phyloP scores from a whole-genome alignment of 2,888 invertebrate species.

The Marronus borbonicus region DNA sequence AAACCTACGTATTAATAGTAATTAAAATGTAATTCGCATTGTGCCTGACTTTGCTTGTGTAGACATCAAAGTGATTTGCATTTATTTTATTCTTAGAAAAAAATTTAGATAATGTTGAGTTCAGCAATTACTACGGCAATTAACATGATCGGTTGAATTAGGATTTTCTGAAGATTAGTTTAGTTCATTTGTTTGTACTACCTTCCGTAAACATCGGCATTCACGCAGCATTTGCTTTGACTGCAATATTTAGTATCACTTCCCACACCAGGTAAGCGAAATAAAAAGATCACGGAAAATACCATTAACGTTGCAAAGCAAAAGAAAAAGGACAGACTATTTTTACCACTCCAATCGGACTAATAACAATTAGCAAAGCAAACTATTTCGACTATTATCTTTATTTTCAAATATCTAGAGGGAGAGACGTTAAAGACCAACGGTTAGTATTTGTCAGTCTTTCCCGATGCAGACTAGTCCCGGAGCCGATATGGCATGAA shows the following conservation, averaged over 20 bases:
- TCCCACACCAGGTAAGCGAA: not conserved
- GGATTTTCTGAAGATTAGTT: too few relatives aligned
- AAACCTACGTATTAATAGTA: too few relatives aligned
- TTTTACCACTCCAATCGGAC: constrained; percentile 6
- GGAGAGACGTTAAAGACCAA: constrained; percentile 10
- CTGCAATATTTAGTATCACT: not conserved
- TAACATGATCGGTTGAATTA: too few relatives aligned
- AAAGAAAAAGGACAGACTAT: constrained; percentile 16
- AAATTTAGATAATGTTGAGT: too few relatives aligned
- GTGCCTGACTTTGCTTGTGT: too few relatives aligned
- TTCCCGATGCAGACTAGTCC: not conserved
- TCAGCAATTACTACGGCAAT: too few relatives aligned
- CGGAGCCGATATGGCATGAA: constrained; percentile 43
- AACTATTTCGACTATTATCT: constrained; percentile 26
- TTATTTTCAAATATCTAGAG: constrained; percentile 38
- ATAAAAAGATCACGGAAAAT: not conserved
- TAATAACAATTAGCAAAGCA: constrained; percentile 41
- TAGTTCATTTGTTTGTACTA: not conserved
- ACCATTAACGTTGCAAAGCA: not conserved
- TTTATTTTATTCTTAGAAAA: too few relatives aligned
- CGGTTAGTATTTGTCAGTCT: constrained; percentile 11
- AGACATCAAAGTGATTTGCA: too few relatives aligned
- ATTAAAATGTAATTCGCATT: too few relatives aligned
- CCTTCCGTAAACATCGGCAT: not conserved
- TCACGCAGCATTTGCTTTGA: constrained; percentile 1